Base-by-base conservation (phyloP, 2,797 vertebrate species). In the Sparus aurata region DNA sequence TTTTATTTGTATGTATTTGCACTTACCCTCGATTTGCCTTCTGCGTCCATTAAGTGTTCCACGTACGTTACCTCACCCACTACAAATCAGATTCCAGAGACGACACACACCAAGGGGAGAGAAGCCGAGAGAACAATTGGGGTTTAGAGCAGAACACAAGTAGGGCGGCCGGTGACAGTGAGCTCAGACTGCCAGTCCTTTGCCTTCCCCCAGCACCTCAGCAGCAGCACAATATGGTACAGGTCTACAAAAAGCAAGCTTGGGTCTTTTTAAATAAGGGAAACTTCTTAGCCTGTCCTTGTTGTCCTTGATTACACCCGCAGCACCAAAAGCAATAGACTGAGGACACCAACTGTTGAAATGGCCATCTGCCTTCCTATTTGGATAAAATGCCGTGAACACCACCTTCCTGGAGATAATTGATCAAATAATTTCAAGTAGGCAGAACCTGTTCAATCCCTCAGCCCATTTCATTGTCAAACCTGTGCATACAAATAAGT, bases 51-150 rank as follows among this genome's bases (percentile, higher is more conserved):
- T 99, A 99, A 99, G 98, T 99, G 98, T 97, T 99, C 98, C 98
- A 99, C 98, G 98, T 99, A 99, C 97, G 98, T 99, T 97, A 99
- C 98, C 97, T 99, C 98, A 99, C 98, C 98, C 98, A 99, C 98
- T 99, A 99, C 96, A 99, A 99, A 99, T 98, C 97, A 99, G 98
- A 99, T 98, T 98, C 98, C 98, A 98, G 98, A 98, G 98, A 98
- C 96, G 98, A 99, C 97, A 99, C 97, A 99, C 96, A 99, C 98
- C 98, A 99, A 97, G 96, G 92, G 98, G 97, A 99, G 97, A 98
- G 97, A 99, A 99, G 98, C 98, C 97, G 97, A 98, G 98, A 99
- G 97, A 99, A 99, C 97, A 99, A 98, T 98, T 96, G 97, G 97
- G 96, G 97, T 99, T 99, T 99, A 99, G 98, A 99, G 97, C 95